Conservation (phyloP, 2,888 invertebrate species). For the Anoplius nigerrimus region DNA sequence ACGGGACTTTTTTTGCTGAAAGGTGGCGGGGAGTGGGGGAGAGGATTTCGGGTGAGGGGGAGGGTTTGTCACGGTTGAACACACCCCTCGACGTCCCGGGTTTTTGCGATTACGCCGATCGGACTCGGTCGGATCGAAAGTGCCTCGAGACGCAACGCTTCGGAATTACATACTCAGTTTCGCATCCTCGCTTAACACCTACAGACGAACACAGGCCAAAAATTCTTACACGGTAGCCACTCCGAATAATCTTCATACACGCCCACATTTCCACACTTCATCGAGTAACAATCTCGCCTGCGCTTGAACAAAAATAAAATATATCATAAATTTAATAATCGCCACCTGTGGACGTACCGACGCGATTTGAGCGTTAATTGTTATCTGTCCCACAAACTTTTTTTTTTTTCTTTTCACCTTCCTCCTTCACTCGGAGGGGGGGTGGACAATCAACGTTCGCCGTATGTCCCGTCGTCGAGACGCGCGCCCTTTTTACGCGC, state of each 20-base stretch:
- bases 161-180: not conserved
- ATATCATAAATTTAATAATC: conserved; percentile 50
- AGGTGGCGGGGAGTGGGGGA: no score
- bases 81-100: not conserved
- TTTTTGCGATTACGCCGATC: no score
- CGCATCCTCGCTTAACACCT: not conserved
- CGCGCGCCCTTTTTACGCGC: not conserved
- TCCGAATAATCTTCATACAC: conserved; percentile 1
- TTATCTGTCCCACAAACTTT: not conserved
- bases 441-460: not conserved
- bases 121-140: conserved; percentile 20
- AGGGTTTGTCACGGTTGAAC: not conserved
- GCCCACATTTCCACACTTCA: not conserved
- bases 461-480: conserved; percentile 6
- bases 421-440: no score
- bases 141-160: not conserved
- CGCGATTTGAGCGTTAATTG: not conserved
- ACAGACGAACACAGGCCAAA: conserved; percentile 6
- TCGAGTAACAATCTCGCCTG: conserved; percentile 30
- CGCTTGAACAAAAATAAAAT: conserved; percentile 49
- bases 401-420: no score
- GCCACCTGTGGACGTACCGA: not conserved
- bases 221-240: not conserved
- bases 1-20: no score
- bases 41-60: no score